phyloP scores from a whole-genome alignment of 2,888 invertebrate species.

The Lasiommata megera region DNA sequence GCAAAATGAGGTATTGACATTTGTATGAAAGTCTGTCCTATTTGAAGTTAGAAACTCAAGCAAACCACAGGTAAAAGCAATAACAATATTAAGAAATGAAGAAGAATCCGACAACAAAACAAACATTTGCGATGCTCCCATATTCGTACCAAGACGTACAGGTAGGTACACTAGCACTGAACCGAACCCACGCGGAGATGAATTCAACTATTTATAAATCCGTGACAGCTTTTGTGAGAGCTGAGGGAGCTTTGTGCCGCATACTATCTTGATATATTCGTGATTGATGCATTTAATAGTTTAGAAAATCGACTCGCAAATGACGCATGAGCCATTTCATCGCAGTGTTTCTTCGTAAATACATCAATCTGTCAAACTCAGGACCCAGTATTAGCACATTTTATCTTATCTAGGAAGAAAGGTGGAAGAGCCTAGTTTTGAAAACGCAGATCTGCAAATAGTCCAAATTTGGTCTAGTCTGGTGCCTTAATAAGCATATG shows the following conservation, averaged over 20 bases:
- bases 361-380: constrained; percentile 16
- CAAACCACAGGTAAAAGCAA: too few relatives aligned
- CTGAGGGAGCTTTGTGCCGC: constrained; percentile 29
- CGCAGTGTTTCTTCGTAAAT: constrained; percentile 6
- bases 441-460: too few relatives aligned
- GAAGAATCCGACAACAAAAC: not conserved
- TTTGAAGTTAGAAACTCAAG: too few relatives aligned
- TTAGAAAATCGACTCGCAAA: constrained; percentile 25
- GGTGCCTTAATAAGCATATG: too few relatives aligned
- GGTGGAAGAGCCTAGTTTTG: too few relatives aligned
- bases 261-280: constrained; percentile 24
- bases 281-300: constrained; percentile 30
- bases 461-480: too few relatives aligned
- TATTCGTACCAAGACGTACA: not conserved
- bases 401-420: not conserved
- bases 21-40: too few relatives aligned
- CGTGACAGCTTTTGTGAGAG: constrained; percentile 39
- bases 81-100: too few relatives aligned
- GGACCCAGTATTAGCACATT: constrained; percentile 1
- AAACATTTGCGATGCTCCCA: not conserved
- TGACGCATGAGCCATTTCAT: constrained; percentile 14
- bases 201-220: constrained; percentile 43
- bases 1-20: too few relatives aligned
- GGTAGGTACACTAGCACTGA: constrained; percentile 36
- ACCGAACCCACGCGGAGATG: constrained; percentile 42